Base-by-base conservation (phyloP, 92 coral and sea anemone species). In the Epizoanthus ramosus region DNA sequence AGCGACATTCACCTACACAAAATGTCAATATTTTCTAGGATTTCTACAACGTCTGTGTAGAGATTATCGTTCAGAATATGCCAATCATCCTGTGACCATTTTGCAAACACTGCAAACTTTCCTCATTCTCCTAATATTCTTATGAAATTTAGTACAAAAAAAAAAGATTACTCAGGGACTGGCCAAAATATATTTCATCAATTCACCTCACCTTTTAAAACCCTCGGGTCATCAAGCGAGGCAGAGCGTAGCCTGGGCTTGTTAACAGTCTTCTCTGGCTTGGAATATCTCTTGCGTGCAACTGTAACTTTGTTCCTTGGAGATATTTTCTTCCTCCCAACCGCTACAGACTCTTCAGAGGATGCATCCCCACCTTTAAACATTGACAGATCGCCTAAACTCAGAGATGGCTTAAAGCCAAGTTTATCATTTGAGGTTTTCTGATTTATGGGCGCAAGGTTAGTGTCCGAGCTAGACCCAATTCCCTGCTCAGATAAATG, bases 351-450 rank as follows among this genome's bases (percentile, higher is more conserved):
- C 43, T 93, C 94, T 47, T 91, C 92, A 0, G 92, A 93, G 2
- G 88, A 93, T 10, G 80, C 92, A 71, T 93, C 94, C 5, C 85
- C 85, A 0, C 89, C 87, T 22, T 76, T 87, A 83, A 93, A 87
- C 86, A 85, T 66, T 4, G 95, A 89, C 64, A 93, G 74, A 73
- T 93, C 98, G n/a, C 91, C 87, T 76, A 93, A 68, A 80, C 98
- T 93, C 50, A 84, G 82, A 5, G 98, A 93, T 0, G 98, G 88
- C 61, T 93, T 93, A 35, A 89, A 90, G 17, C 82, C 39, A n/a
- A 74, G 25, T 60, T 70, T 63, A 61, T 70, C 86, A 10, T 66
- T 61, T 52, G 80, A 28, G 13, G 75, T 81, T 25, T 85, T 92
- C 70, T 83, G 68, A 43, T 53, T 77, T 19, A 15, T 84, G 15